Evolutionary conservation across 2,797 vertebrate species (phyloP).

Genomic region (Odontamblyopus rebecca): DNA sequence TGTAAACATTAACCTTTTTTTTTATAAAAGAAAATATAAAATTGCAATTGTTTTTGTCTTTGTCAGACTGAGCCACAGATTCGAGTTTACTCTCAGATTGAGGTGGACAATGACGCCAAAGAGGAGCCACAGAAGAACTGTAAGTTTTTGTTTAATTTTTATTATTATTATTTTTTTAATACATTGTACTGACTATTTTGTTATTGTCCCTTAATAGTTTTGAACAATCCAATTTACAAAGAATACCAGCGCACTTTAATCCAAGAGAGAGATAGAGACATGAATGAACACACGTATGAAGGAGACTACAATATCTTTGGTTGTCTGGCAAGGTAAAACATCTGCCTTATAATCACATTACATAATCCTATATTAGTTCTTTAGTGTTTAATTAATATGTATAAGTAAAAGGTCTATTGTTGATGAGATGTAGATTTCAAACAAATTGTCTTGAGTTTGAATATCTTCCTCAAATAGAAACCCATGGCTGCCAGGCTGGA

Average conservation of each 20-base stretch:
- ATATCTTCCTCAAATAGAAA: constrained; percentile 75
- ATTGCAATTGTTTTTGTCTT: constrained; percentile 6
- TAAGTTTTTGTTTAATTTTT: constrained; percentile 68
- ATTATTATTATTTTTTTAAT: too few relatives aligned
- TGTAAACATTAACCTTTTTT: background rate
- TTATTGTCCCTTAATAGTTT: constrained; percentile 49
- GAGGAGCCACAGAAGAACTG: constrained; percentile 77
- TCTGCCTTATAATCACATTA: background rate
- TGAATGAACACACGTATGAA: constrained; percentile 62
- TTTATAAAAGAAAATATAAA: background rate
- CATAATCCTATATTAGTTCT: background rate
- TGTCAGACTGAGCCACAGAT: constrained; percentile 89
- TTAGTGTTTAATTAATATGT: background rate
- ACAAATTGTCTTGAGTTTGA: background rate
- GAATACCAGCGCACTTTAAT: constrained; percentile 74
- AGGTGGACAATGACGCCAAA: constrained; percentile 77
- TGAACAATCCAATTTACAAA: constrained; percentile 73
- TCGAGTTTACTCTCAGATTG: constrained; percentile 83
- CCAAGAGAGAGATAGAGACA: constrained; percentile 76
- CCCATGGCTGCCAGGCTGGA: constrained; percentile 90
- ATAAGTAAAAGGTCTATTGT: too few relatives aligned
- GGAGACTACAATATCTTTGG: constrained; percentile 76
- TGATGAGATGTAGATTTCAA: background rate
- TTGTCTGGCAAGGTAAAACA: constrained; percentile 77
- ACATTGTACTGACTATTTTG: background rate